phyloP scores from a whole-genome alignment of 2,797 vertebrate genomes.

The Falco peregrinus region DNA sequence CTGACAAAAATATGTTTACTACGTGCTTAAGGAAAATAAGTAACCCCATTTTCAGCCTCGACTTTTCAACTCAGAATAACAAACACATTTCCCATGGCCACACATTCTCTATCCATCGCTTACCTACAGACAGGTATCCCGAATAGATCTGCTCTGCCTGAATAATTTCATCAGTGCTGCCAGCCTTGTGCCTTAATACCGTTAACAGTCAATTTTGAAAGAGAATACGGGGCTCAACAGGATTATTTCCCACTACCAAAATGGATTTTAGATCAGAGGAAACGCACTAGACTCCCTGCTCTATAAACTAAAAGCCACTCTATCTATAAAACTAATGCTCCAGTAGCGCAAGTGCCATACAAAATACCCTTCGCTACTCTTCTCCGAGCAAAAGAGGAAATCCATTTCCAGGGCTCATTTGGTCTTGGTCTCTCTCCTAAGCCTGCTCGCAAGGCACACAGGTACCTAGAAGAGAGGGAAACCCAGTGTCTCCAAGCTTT shows the following conservation, averaged over 20 bases:
- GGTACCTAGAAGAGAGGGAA: not conserved
- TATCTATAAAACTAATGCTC: not conserved
- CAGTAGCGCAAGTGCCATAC: not conserved
- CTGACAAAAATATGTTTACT: not conserved
- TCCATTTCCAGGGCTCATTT: not conserved
- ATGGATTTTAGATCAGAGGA: not conserved
- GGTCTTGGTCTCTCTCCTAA: not conserved
- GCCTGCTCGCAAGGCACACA: not conserved
- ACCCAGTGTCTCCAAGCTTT: not conserved
- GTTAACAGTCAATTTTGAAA: not conserved
- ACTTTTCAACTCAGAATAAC: not conserved
- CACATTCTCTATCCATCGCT: not conserved
- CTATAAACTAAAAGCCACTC: not conserved
- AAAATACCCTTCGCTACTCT: not conserved
- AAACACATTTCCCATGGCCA: not conserved
- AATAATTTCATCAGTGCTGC: not conserved
- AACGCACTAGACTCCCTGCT: not conserved
- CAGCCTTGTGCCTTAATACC: not conserved
- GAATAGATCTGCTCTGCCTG: not conserved
- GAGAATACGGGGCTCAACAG: not conserved
- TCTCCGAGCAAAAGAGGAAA: not conserved
- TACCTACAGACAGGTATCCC: not conserved
- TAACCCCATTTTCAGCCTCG: not conserved
- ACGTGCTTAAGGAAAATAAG: not conserved
- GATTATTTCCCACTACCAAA: not conserved